phyloP scores from a whole-genome alignment of 2,797 vertebrate species.

The Girardinus metallicus region DNA sequence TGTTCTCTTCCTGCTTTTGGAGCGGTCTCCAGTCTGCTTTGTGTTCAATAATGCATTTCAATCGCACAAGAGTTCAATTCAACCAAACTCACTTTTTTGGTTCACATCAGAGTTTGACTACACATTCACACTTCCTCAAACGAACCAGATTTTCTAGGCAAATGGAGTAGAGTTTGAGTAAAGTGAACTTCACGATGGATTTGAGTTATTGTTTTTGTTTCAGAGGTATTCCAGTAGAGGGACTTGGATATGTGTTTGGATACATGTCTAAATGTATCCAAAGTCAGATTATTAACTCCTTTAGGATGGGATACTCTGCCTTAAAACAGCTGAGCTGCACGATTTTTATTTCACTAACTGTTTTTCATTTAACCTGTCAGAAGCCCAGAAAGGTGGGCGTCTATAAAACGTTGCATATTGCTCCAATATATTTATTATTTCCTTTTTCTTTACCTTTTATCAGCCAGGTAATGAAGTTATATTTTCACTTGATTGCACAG shows the following conservation, averaged over 20 bases:
- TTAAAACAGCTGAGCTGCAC: not conserved
- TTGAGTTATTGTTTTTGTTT: not conserved
- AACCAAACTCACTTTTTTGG: too few species aligned
- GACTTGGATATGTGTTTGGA: too few species aligned
- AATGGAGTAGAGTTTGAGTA: too few species aligned
- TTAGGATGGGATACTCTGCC: not conserved
- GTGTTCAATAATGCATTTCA: too few species aligned
- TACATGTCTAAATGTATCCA: not conserved
- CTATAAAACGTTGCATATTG: not conserved
- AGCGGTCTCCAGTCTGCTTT: too few species aligned
- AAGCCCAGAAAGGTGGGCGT: not conserved
- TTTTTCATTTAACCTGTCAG: not conserved
- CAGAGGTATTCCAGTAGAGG: not conserved
- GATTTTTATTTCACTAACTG: not conserved
- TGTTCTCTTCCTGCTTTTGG: too few species aligned
- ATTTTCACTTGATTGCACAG: not conserved
- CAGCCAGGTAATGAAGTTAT: not conserved
- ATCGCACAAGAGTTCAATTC: too few species aligned
- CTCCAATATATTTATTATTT: not conserved
- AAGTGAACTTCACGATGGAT: not conserved
- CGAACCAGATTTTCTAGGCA: too few species aligned
- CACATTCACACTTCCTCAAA: too few species aligned
- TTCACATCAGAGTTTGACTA: too few species aligned
- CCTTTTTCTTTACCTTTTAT: not conserved
- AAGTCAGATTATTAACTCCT: not conserved